phyloP scores from a whole-genome alignment of 2,888 invertebrate species.

The Drosophila subsilvestris region DNA sequence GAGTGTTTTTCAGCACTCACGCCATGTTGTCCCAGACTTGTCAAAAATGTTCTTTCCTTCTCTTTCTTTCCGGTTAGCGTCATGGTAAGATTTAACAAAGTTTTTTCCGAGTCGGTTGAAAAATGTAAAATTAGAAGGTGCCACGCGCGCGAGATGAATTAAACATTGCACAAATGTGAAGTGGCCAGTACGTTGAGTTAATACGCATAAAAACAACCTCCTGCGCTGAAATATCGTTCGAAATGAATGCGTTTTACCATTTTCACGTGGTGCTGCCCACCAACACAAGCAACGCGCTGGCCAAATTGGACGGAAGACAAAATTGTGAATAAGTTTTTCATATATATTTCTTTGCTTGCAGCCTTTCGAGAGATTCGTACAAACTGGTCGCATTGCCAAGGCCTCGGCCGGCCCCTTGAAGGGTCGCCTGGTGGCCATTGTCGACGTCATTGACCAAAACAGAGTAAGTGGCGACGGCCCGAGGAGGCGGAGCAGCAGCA shows the following conservation, averaged over 20 bases:
- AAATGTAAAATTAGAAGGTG: constrained; percentile 67
- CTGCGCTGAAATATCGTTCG: neutral
- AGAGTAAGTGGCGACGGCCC: constrained; percentile 86
- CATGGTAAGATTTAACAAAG: constrained; percentile 81
- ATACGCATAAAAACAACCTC: neutral
- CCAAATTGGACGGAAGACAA: constrained; percentile 9
- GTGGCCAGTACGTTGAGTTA: constrained; percentile 23
- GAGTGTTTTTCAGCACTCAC: constrained; percentile 44
- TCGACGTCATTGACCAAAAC: constrained; percentile 99
- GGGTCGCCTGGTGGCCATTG: constrained; percentile 96
- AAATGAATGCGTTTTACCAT: constrained; percentile 24
- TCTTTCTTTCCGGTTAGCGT: constrained; percentile 84
- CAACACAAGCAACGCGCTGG: constrained; percentile 40
- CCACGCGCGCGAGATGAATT: constrained; percentile 50
- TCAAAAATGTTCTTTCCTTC: constrained; percentile 71
- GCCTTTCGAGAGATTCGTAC: constrained; percentile 97
- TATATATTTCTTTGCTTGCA: constrained; percentile 78
- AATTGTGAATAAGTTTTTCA: constrained; percentile 25
- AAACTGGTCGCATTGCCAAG: constrained; percentile 98
- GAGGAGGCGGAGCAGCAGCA: constrained; percentile 9
- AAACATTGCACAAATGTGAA: constrained; percentile 26
- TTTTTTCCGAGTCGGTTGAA: constrained; percentile 58
- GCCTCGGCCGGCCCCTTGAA: constrained; percentile 95
- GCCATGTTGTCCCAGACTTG: constrained; percentile 64
- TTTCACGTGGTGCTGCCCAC: constrained; percentile 57